Evolutionary conservation across 1,140 invertebrate genomes (phyloP).

Genomic region (Micrasema minimum): DNA sequence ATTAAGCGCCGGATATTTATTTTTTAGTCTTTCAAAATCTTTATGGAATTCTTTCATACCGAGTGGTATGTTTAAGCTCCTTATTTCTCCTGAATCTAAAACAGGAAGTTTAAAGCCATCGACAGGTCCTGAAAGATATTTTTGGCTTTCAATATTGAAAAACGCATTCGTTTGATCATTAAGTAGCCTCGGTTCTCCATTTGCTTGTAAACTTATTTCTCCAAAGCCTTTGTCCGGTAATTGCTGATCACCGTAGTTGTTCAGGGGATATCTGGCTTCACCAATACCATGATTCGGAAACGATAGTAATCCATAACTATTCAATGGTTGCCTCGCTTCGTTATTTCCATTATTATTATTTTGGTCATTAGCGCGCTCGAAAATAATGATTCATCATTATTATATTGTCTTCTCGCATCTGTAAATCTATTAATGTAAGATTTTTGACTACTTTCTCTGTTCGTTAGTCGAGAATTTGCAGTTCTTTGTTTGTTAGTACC

Average conservation of each 20-base stretch:
- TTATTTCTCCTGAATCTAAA: not conserved
- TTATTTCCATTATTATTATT: constrained; percentile 1
- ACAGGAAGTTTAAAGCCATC: not conserved
- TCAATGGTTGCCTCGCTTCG: not conserved
- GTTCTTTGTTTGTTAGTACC: constrained; percentile 11
- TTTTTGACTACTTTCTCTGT: constrained; percentile 1
- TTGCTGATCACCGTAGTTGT: constrained; percentile 33
- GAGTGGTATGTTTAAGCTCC: constrained; percentile 1
- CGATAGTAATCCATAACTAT: not conserved
- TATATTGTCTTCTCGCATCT: constrained; percentile 4
- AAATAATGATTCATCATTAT: not conserved
- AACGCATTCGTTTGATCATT: not conserved
- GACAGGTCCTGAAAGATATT: not conserved
- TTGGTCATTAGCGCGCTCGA: not conserved
- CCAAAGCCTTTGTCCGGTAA: constrained; percentile 22
- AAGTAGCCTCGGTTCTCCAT: constrained; percentile 12
- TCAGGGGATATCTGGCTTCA: not conserved
- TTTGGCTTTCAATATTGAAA: not conserved
- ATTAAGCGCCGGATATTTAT: constrained; percentile 50
- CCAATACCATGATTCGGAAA: not conserved
- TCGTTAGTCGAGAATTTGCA: too few species aligned
- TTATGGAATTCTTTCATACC: constrained; percentile 46
- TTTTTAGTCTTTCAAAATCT: constrained; percentile 49
- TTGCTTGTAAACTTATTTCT: not conserved
- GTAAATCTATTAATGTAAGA: constrained; percentile 10